phyloP scores from a whole-genome alignment of 2,888 invertebrate species.

The Tridacna gigas region DNA sequence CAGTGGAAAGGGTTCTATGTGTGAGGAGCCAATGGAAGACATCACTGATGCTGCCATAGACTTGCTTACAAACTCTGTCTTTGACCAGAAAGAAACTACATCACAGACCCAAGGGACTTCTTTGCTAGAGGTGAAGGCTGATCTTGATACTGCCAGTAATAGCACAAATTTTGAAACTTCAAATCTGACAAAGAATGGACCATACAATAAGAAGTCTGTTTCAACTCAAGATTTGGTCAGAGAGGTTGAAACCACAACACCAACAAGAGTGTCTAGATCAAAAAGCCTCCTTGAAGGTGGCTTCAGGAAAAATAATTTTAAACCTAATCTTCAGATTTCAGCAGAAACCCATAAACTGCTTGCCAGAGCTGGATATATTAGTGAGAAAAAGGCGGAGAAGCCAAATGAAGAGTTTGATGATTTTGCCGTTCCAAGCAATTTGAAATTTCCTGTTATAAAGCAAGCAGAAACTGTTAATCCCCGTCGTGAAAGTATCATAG shows the following conservation, averaged over 20 bases:
- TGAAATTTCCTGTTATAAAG: constrained; percentile 66
- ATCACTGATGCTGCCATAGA: neutral
- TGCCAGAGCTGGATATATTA: constrained; percentile 78
- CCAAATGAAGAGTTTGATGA: constrained; percentile 54
- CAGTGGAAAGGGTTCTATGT: constrained; percentile 77
- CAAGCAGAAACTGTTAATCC: constrained; percentile 71
- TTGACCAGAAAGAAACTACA: neutral
- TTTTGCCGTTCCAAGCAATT: constrained; percentile 55
- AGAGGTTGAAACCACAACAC: constrained; percentile 45
- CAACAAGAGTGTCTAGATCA: constrained; percentile 64
- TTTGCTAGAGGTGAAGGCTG: neutral
- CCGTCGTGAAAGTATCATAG: constrained; percentile 76
- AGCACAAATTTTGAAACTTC: neutral
- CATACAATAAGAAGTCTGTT: constrained; percentile 50
- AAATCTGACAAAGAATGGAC: constrained; percentile 36
- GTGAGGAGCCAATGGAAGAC: constrained; percentile 65
- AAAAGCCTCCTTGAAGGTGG: constrained; percentile 68
- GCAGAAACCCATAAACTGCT: constrained; percentile 78
- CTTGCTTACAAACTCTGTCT: neutral
- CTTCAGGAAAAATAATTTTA: constrained; percentile 57
- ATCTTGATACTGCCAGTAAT: neutral
- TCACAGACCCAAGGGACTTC: neutral
- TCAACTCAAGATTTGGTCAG: constrained; percentile 62
- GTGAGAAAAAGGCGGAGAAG: constrained; percentile 51
- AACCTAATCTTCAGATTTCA: constrained; percentile 78